phyloP scores from a whole-genome alignment of 2,113 vertebrate genomes.

The human region GRCh38 chrX:38751001-38751500 shows the following conservation, averaged over 20 bases:
- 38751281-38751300: not conserved
- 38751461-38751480: not conserved
- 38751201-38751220: not conserved
- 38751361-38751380: not conserved
- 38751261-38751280: not conserved
- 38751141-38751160: not conserved
- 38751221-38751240: not conserved
- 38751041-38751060: not conserved
- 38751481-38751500: not conserved
- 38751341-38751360: not conserved
- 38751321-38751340: not conserved
- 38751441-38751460: not conserved
- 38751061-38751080: not conserved
- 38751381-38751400: not conserved
- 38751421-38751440: not conserved
- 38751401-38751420: not conserved
- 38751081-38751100: not conserved
- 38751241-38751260: not conserved
- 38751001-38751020: not conserved
- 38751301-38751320: not conserved
- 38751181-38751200: not conserved
- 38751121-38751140: not conserved
- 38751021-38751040: not conserved
- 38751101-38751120: not conserved
- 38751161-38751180: not conserved